Base-by-base conservation (phyloP, 2,888 invertebrate genomes). In the Lycocerus yunnanus region DNA sequence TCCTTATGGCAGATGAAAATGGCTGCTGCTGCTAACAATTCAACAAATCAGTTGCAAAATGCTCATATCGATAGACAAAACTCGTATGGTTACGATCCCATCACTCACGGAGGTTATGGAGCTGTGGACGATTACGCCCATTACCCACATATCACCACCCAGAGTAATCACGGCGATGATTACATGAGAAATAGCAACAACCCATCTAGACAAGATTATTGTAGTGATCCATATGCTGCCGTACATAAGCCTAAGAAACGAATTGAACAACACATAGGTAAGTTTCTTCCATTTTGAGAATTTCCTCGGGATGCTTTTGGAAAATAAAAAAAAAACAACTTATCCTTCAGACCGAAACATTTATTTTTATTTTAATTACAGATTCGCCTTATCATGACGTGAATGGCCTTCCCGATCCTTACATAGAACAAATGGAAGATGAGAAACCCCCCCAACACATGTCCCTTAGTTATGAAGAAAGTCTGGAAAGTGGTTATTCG, bases 351-450 rank as follows among this genome's bases (percentile, higher is more conserved):
- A 18, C 4, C 3, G 4, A 18, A 18, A 18, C 4, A 18, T 18
- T 18, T 18, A 3, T 13, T 82, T 82, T 81, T 6, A 24, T 10
- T 24, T 9, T 24, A 24, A 78, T 85, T 88, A 66, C 89, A 95
- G 97, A 97, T 90, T 96, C 96, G 76, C 95, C 96, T 82, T 97
- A 97, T 91, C 95, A 95, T 87, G 97, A 97, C 88, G 96, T 97
- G 84, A 96, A 95, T 88, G 97, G 97, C 79, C 90, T 97, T 84
- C 95, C 95, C 68, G 95, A 95, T 88, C 94, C 95, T 66, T 96
- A 95, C 88, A 91, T 94, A 90, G 95, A 93, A 84, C 92, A 91
- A 84, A 90, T 93, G 88, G 92, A 90, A 86, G 96, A 96, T 83
- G 93, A 94, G 84, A 95, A 96, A 87, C 94, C 95, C 27, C 93